phyloP scores from a whole-genome alignment of 2,113 vertebrate genomes.

The Xenopus laevis region DNA sequence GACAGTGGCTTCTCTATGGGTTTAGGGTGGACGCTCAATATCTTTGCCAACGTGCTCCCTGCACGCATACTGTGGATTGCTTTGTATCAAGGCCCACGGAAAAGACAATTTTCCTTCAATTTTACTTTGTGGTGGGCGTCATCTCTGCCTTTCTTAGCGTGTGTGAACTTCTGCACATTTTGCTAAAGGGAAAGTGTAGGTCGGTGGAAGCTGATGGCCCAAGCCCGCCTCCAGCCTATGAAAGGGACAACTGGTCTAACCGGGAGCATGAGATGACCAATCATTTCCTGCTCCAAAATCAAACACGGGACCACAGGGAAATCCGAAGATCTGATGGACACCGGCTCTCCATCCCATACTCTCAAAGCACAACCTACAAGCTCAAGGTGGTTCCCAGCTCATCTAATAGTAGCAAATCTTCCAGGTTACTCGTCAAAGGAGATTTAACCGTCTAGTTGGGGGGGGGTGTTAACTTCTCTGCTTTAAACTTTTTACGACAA shows the following conservation, averaged over 20 bases:
- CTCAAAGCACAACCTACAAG: constrained; percentile 17
- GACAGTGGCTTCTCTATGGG: constrained; percentile 81
- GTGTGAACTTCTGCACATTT: constrained; percentile 71
- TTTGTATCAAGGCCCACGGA: constrained; percentile 87
- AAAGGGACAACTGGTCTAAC: constrained; percentile 52
- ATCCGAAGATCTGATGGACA: constrained; percentile 14
- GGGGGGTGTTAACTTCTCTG: no score
- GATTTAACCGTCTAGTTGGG: constrained; percentile 53
- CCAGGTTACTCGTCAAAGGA: constrained; percentile 42
- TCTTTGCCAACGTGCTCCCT: constrained; percentile 74
- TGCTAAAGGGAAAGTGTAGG: constrained; percentile 64
- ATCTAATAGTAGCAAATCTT: constrained; percentile 50
- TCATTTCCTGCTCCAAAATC: constrained; percentile 36
- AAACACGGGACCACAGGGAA: neutral
- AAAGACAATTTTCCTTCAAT: constrained; percentile 86
- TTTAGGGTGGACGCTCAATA: constrained; percentile 81
- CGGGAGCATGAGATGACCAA: constrained; percentile 47
- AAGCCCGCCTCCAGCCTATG: constrained; percentile 14
- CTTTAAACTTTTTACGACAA: no score
- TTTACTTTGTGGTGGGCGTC: constrained; percentile 84
- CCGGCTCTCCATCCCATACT: constrained; percentile 31
- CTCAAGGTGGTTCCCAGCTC: constrained; percentile 15
- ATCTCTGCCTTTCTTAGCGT: constrained; percentile 74
- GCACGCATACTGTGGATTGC: constrained; percentile 86
- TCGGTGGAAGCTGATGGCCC: neutral